Conservation (phyloP, 2,113 vertebrate species). For the Gasterosteus aculeatus region DNA sequence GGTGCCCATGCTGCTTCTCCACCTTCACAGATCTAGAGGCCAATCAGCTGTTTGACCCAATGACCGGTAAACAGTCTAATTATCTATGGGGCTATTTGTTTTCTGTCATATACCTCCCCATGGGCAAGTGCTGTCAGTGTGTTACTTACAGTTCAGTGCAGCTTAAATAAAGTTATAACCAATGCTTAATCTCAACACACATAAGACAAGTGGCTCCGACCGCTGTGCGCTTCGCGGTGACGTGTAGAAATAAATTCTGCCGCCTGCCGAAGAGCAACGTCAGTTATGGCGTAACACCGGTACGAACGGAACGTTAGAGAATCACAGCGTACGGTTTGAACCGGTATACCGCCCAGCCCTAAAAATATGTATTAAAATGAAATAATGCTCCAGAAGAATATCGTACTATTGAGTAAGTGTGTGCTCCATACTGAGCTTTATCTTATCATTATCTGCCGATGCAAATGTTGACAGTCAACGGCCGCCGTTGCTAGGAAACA, state of each 20-base stretch:
- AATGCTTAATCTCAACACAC: too few relatives aligned
- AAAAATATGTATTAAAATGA: background rate
- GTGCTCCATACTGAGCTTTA: background rate
- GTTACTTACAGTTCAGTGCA: too few relatives aligned
- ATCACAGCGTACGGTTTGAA: too few relatives aligned
- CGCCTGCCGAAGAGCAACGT: too few relatives aligned
- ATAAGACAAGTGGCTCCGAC: too few relatives aligned
- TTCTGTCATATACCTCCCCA: background rate
- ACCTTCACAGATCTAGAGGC: slow-evolving; percentile 98
- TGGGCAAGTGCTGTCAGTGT: too few relatives aligned
- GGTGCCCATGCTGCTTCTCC: slow-evolving; percentile 92
- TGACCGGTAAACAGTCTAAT: slow-evolving; percentile 84
- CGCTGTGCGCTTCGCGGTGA: too few relatives aligned
- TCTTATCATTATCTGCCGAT: slow-evolving; percentile 18
- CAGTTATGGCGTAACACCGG: too few relatives aligned
- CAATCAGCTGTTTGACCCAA: slow-evolving; percentile 95
- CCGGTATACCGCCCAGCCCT: too few relatives aligned
- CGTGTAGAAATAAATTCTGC: too few relatives aligned
- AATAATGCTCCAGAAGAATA: background rate
- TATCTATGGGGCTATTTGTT: background rate
- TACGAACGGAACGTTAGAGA: too few relatives aligned
- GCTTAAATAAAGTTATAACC: too few relatives aligned
- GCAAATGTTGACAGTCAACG: background rate
- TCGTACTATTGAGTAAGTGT: background rate
- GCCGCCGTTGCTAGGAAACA: slow-evolving; percentile 65